Conservation (phyloP, 2,113 vertebrate species). For the Xenotilapia leptura region DNA sequence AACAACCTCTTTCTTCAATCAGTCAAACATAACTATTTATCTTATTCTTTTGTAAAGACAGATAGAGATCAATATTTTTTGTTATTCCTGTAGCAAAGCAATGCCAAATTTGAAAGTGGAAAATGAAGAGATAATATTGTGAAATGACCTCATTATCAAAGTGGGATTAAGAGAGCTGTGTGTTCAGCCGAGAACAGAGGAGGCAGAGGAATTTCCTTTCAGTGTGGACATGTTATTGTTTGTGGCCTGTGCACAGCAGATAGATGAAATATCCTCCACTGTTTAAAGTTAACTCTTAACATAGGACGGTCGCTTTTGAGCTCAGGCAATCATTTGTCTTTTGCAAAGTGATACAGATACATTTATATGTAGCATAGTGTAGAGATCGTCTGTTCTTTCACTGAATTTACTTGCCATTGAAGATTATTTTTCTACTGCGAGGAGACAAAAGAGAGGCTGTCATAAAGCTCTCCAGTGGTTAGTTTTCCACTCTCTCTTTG, state of each 20-base stretch:
- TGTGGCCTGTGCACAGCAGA: conserved; percentile 66
- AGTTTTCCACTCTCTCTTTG: neutral
- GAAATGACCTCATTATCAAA: conserved; percentile 76
- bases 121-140: conserved; percentile 67
- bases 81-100: conserved; percentile 40
- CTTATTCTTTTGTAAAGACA: neutral
- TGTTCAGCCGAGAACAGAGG: conserved; percentile 66
- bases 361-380: neutral
- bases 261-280: conserved; percentile 65
- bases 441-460: neutral
- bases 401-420: neutral
- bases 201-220: conserved; percentile 77
- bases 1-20: neutral
- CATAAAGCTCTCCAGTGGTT: neutral
- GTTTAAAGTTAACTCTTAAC: conserved; percentile 61
- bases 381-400: neutral
- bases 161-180: conserved; percentile 69
- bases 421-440: neutral
- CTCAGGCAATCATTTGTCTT: conserved; percentile 45
- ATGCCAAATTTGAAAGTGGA: conserved; percentile 53
- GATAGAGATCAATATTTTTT: neutral
- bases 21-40: neutral
- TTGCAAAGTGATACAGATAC: conserved; percentile 1
- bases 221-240: conserved; percentile 82
- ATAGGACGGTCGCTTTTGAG: conserved; percentile 52